phyloP scores from a whole-genome alignment of 2,888 invertebrate genomes.

The Sarcophaga variegata region DNA sequence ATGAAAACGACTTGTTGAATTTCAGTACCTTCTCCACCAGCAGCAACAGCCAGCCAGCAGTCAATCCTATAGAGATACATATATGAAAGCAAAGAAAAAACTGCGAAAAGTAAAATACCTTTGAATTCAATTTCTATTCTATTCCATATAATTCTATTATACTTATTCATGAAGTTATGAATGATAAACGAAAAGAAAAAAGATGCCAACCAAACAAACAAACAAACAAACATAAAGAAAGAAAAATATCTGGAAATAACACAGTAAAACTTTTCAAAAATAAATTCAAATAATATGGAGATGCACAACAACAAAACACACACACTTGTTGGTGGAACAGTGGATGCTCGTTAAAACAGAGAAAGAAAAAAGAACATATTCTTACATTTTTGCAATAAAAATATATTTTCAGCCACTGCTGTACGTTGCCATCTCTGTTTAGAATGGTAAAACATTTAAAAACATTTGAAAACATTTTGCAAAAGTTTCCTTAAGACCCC shows the following conservation, averaged over 20 bases:
- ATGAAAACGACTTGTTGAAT: conserved; percentile 43
- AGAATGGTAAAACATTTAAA: conserved; percentile 18
- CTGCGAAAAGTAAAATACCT: background rate
- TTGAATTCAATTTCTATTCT: conserved; percentile 44
- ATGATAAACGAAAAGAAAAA: conserved; percentile 5
- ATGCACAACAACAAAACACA: background rate
- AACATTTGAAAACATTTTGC: conserved; percentile 44
- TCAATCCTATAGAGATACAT: background rate
- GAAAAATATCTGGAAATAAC: background rate
- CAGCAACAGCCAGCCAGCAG: background rate
- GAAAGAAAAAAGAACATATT: no score
- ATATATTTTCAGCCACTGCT: conserved; percentile 14
- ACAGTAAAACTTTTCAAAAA: conserved; percentile 38
- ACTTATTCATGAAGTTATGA: conserved; percentile 38
- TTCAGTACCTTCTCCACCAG: background rate
- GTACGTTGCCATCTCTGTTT: conserved; percentile 17
- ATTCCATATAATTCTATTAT: conserved; percentile 36
- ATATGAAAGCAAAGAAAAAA: background rate
- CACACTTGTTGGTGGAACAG: conserved; percentile 56
- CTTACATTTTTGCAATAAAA: background rate
- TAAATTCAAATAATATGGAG: conserved; percentile 33
- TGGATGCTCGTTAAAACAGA: background rate
- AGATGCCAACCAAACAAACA: background rate
- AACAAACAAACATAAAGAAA: background rate
- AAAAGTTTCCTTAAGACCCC: conserved; percentile 25